Base-by-base conservation (phyloP, 2,113 vertebrate species). In the Forbesichthys agassizii region DNA sequence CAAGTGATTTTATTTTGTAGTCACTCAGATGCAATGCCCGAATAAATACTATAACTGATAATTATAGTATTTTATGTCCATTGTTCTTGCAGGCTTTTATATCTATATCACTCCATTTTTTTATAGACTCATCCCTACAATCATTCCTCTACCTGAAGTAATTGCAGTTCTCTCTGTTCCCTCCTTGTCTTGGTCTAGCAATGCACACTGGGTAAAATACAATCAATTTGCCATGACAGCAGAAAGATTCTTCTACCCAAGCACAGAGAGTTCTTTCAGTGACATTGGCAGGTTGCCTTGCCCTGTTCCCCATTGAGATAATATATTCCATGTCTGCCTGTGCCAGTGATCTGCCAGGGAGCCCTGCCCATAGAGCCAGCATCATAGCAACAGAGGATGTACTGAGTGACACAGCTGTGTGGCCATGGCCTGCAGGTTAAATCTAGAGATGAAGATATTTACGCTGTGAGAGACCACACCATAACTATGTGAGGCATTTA, bases 161-260 rank as follows among this genome's bases (percentile, higher is more conserved):
- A 16, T 20, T 3, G 18, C 11, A 9, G 6, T 11, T 2, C 55
- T 27, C 14, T 20, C 18, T 52, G 49, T 52, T 11, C 11, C 13
- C 49, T 52, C 49, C 49, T 52, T 52, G 11, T 14, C 49, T 11
- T 14, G 49, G 49, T 3, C 49, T 52, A 20, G 55, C 55, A 18
- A n/a, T 8, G 53, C 53, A n/a, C 53, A 16, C 53, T 13, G 13
- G 13, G 53, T 54, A 54, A 55, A 9, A 18, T 55, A 20, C 53
- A 18, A 55, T 6, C 55, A 57, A 57, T 20, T 47, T 56, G 53
- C 64, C n/a, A 46, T 66, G 53, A 20, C 52, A 56, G 64, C 51
- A 46, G 33, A 66, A 66, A 54, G 36, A 49, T 63, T 52, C 10
- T 51, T 9, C 14, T 11, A 7, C 46, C 51, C 13, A 1, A 10